These are phyloP conservation scores for Caenorhabditis drosophilae DNA, from an alignment of 2,888 invertebrate genomes.

Conservation along the genomic window DNA sequence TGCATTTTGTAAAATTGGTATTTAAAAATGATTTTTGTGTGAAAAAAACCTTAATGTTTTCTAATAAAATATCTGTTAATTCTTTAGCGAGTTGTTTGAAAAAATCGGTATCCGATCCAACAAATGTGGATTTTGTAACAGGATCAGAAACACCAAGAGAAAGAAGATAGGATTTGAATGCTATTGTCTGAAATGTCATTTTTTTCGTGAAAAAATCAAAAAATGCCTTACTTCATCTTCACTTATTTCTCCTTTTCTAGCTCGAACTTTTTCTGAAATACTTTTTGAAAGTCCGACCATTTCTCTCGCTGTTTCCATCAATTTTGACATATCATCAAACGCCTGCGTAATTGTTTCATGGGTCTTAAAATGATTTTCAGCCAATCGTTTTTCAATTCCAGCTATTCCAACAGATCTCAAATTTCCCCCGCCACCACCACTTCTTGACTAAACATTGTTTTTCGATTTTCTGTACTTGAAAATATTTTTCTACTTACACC, in stretches of 20 bases:
- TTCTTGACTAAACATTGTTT: conserved; percentile 42
- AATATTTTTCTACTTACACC: conserved; percentile 49
- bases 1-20: conserved; percentile 66
- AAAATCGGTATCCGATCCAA: conserved; percentile 82
- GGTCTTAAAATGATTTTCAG: conserved; percentile 87
- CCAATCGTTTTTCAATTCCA: conserved; percentile 90
- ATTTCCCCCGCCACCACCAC: conserved; percentile 60
- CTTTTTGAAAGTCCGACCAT: conserved; percentile 91
- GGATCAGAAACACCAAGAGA: conserved; percentile 97
- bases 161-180: conserved; percentile 92
- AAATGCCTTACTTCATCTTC: conserved; percentile 79
- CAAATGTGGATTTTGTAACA: conserved; percentile 86
- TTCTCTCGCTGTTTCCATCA: conserved; percentile 95
- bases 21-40: too few species aligned
- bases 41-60: conserved; percentile 83
- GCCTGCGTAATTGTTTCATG: conserved; percentile 89
- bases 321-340: conserved; percentile 89
- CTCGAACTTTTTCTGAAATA: conserved; percentile 90
- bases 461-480: not conserved
- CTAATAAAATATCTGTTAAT: conserved; percentile 81
- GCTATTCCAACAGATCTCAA: conserved; percentile 79
- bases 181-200: conserved; percentile 78
- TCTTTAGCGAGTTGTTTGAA: conserved; percentile 84
- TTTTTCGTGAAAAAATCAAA: not conserved
- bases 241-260: conserved; percentile 90